Conservation (phyloP, 2,113 vertebrate genomes). For the Antidorcas marsupialis region DNA sequence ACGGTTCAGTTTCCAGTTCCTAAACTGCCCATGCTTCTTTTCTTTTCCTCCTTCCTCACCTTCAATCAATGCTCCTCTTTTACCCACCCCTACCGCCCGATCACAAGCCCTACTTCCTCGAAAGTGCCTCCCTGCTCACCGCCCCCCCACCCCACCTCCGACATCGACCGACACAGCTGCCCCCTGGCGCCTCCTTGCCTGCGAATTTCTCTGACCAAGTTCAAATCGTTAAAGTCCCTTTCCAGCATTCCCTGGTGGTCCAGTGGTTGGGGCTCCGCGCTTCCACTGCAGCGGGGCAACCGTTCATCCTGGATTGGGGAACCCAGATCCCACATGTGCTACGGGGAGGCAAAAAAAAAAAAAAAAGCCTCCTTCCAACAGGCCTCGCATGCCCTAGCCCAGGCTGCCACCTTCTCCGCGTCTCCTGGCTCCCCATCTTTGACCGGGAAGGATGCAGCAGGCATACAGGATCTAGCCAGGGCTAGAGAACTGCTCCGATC, state of each 20-base stretch:
- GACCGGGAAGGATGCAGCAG: not conserved
- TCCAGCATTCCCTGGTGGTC: not conserved
- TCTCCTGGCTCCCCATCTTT: not conserved
- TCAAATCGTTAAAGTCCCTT: not conserved
- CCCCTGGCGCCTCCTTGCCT: not conserved
- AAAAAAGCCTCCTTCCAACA: not conserved
- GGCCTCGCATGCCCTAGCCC: not conserved
- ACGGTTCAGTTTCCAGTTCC: not conserved
- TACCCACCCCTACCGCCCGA: not conserved
- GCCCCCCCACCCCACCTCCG: too few relatives aligned
- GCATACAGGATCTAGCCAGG: not conserved
- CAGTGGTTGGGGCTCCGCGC: not conserved
- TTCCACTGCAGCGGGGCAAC: not conserved
- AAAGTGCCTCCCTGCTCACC: not conserved
- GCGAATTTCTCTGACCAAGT: not conserved
- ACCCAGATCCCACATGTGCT: not conserved
- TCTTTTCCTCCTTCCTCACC: not conserved
- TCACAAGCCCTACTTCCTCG: not conserved
- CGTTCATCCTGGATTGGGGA: not conserved
- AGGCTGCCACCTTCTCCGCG: not conserved
- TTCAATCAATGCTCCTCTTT: not conserved
- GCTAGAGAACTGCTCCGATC: not conserved
- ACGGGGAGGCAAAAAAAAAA: not conserved
- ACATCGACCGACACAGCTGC: not conserved
- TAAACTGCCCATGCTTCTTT: not conserved